phyloP scores from a whole-genome alignment of 2,113 vertebrate species.

The Cygnus buccinator region DNA sequence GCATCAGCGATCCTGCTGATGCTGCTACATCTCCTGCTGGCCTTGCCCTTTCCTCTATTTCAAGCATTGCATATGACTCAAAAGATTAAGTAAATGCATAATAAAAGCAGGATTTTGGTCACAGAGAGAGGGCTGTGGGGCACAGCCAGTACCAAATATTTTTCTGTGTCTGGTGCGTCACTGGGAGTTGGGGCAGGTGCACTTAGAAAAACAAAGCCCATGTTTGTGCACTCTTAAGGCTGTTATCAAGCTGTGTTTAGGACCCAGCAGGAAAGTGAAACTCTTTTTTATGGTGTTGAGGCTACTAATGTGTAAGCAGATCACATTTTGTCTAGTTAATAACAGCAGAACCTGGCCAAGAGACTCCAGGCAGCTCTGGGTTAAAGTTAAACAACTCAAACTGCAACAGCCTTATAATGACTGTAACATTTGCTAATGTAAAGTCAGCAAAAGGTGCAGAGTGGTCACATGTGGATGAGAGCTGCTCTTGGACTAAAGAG shows the following conservation, averaged over 20 bases:
- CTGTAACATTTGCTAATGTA: not conserved
- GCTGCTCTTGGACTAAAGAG: not conserved
- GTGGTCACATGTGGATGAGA: rapidly evolving
- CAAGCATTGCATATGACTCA: not conserved
- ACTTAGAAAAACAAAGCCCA: constrained; percentile 13
- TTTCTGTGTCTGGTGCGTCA: not conserved
- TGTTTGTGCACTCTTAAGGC: constrained; percentile 14
- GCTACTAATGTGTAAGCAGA: not conserved
- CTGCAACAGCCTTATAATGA: not conserved
- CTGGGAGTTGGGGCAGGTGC: constrained; percentile 28
- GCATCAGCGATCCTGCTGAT: not conserved
- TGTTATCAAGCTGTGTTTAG: not conserved
- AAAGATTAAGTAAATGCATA: not conserved
- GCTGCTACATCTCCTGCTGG: not conserved
- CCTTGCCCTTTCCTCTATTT: not conserved
- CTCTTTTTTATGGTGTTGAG: not conserved
- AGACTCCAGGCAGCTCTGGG: not conserved
- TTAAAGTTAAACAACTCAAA: not conserved
- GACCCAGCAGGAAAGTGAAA: constrained; percentile 57
- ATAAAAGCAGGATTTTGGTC: constrained; percentile 2
- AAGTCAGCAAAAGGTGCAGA: not conserved
- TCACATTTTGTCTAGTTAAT: not conserved
- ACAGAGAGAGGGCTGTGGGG: not conserved
- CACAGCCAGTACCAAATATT: constrained; percentile 1
- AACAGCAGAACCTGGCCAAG: not conserved